Evolutionary conservation across 37 sponge, comb jelly and placozoan species (phyloP), one percentile per base, ranked within the genome.

Genomic region (Tethya wilhelma): DNA sequence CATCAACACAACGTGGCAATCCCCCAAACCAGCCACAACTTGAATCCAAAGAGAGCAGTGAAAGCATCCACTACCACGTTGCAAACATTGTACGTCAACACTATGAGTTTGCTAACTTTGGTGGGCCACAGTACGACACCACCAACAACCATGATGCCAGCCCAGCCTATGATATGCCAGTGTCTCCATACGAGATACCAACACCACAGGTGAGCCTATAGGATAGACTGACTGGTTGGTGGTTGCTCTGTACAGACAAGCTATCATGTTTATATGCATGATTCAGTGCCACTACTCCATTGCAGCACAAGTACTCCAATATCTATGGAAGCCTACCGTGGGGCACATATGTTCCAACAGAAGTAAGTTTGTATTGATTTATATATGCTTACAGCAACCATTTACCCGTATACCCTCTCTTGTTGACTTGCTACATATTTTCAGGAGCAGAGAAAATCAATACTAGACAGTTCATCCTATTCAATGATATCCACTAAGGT

Each of bases 291-390:
- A n/a, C n/a, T n/a, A n/a, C n/a, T n/a, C n/a, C n/a, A n/a, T n/a
- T n/a, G n/a, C n/a, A n/a, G n/a, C n/a, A n/a, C n/a, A n/a, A n/a
- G n/a, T n/a, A n/a, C n/a, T n/a, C n/a, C n/a, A n/a, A n/a, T n/a
- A n/a, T n/a, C n/a, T 36, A 67, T 36, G 38, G 32, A 36, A 31
- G 32, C 17, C 38, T 77, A 22, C 64, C 53, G 42, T 30, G 43
- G 62, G 78, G 42, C n/a, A 64, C 32, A 26, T 77, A 77, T 23
- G 78, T 77, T 19, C 78, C 78, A 42, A 77, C 78, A 40, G 43
- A 37, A 46, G 78, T 77, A 77, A 28, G 73, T 17, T 23, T 59
- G n/a, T n/a, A n/a, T 59, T 5, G 23, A 6, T 23, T 30, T 23
- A 12, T 59, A 59, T 9, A 49, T 17, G 28, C 62, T 19, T 8